Conservation (phyloP, 2,888 invertebrate genomes). For the Eupithecia dodoneata region DNA sequence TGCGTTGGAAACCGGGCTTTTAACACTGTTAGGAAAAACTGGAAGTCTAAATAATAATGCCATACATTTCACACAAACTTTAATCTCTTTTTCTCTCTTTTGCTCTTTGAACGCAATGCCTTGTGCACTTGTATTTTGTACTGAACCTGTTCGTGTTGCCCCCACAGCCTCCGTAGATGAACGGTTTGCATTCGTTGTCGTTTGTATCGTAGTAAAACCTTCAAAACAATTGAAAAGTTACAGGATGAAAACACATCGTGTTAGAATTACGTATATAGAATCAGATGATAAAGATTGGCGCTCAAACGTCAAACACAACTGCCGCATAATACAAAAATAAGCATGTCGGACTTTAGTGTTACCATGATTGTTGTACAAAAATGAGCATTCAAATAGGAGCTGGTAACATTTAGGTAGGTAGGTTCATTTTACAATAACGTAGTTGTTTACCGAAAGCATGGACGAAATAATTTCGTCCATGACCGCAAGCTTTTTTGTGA, state of each 20-base stretch:
- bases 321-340: too few species aligned
- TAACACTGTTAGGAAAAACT: not conserved
- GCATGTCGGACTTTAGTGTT: too few species aligned
- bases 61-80: not conserved
- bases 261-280: not conserved
- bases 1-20: too few species aligned
- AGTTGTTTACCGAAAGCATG: too few species aligned
- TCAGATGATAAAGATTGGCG: not conserved
- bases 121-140: slow-evolving; percentile 44
- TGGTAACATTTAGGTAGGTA: too few species aligned
- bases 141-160: slow-evolving; percentile 66
- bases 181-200: slow-evolving; percentile 53
- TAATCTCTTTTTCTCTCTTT: not conserved
- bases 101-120: slow-evolving; percentile 22
- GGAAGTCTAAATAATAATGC: not conserved
- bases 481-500: too few species aligned
- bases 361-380: too few species aligned
- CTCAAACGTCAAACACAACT: too few species aligned
- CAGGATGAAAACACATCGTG: not conserved
- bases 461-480: too few species aligned
- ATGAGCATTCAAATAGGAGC: too few species aligned
- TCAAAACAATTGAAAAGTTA: not conserved
- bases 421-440: too few species aligned
- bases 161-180: slow-evolving; percentile 68
- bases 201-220: slow-evolving; percentile 65